Evolutionary conservation across 2,797 vertebrate genomes (phyloP).

Genomic region (Macropus fuliginosus): DNA sequence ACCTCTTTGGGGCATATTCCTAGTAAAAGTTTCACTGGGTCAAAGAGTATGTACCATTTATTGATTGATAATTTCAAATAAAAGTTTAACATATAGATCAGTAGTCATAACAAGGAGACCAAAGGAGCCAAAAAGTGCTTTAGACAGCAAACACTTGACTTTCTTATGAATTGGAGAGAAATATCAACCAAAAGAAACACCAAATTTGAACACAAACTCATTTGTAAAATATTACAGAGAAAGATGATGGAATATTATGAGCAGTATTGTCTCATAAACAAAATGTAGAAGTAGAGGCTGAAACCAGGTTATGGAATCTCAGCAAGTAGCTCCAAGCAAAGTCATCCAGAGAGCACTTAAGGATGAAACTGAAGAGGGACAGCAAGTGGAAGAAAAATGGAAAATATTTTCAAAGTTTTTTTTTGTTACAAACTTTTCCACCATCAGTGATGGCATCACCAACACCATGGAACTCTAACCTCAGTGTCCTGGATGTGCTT

Average conservation of each 20-base stretch:
- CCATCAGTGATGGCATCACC: neutral
- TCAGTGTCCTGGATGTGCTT: neutral
- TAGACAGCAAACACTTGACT: neutral
- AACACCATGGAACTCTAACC: neutral
- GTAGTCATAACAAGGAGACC: neutral
- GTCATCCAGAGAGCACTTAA: too few relatives aligned
- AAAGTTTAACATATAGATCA: neutral
- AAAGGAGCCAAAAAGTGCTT: neutral
- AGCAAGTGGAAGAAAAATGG: neutral
- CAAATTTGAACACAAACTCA: neutral
- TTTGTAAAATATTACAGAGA: too few relatives aligned
- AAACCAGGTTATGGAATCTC: too few relatives aligned
- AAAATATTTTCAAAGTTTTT: neutral
- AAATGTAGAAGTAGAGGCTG: too few relatives aligned
- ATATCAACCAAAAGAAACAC: neutral
- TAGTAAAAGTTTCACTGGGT: neutral
- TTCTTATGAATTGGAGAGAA: neutral
- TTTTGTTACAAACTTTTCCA: neutral
- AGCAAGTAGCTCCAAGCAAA: too few relatives aligned
- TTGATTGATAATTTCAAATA: neutral
- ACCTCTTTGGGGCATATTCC: neutral
- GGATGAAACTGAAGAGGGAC: neutral
- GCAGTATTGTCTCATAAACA: too few relatives aligned
- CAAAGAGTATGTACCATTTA: neutral
- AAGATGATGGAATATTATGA: too few relatives aligned